These are phyloP conservation scores for Anguilla japonica DNA, from an alignment of 2,113 vertebrate species.

Conservation along the genomic window DNA sequence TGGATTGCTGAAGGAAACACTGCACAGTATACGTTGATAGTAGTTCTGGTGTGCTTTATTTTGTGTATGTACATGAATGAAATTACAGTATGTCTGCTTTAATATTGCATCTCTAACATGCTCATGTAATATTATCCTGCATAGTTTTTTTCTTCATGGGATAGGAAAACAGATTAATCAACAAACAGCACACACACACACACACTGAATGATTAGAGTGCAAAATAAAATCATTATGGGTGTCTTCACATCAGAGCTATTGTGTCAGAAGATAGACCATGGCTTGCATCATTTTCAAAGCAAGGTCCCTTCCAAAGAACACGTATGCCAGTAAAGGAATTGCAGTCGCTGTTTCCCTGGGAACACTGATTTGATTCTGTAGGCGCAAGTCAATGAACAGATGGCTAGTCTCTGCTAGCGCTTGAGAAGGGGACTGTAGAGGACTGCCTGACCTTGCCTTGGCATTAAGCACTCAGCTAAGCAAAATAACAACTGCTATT, in stretches of 20 bases:
- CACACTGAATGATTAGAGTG: background rate
- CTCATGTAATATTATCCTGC: too few relatives aligned
- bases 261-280: background rate
- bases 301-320: background rate
- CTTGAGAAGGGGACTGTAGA: background rate
- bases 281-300: background rate
- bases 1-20: too few relatives aligned
- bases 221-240: background rate
- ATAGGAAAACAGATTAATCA: background rate
- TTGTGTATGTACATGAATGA: too few relatives aligned
- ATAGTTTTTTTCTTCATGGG: too few relatives aligned
- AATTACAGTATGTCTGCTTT: too few relatives aligned
- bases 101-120: too few relatives aligned
- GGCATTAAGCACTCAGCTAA: background rate
- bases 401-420: background rate
- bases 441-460: background rate
- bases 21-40: too few relatives aligned
- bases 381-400: background rate
- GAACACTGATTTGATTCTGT: background rate
- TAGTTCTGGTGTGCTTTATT: too few relatives aligned
- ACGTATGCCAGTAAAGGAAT: background rate
- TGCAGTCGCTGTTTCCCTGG: background rate
- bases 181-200: background rate
- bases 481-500: background rate
- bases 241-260: background rate